A percentile compares a stretch with the other conserved stretches of the same genome.
Conservation (phyloP, 2,113 vertebrate genomes). For the Myotis davidii region DNA sequence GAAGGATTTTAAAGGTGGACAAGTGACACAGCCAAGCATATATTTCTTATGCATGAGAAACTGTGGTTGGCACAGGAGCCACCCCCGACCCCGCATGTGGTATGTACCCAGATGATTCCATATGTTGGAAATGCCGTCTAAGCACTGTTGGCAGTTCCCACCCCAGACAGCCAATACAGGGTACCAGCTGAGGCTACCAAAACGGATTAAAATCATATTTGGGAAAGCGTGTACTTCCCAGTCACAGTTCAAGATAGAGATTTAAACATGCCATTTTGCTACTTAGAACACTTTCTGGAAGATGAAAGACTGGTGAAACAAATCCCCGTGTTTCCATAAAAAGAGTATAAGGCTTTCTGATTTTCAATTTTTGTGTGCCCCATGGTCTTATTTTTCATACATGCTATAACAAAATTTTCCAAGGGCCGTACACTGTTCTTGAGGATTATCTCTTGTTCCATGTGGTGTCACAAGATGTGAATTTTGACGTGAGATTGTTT, state of each 20-base stretch:
- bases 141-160: not conserved
- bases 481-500: not conserved
- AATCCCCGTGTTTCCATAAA: constrained; percentile 35
- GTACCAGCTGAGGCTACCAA: not conserved
- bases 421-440: not conserved
- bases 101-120: not conserved
- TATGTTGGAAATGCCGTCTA: not conserved
- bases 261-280: constrained; percentile 49
- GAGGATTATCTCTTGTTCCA: not conserved
- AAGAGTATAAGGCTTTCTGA: not conserved
- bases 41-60: constrained; percentile 26
- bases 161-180: not conserved
- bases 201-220: constrained; percentile 1
- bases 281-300: constrained; percentile 20
- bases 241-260: constrained; percentile 57
- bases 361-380: not conserved
- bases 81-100: not conserved
- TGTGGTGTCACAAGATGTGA: not conserved
- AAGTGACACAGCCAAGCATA: not conserved
- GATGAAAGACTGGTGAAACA: constrained; percentile 39
- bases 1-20: constrained; percentile 22
- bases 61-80: not conserved
- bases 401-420: not conserved
- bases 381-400: not conserved
- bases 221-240: constrained; percentile 7